Evolutionary conservation across 2,888 invertebrate species (phyloP), one percentile per base, ranked within the genome.

Genomic region (Drosophila nr. fundita): DNA sequence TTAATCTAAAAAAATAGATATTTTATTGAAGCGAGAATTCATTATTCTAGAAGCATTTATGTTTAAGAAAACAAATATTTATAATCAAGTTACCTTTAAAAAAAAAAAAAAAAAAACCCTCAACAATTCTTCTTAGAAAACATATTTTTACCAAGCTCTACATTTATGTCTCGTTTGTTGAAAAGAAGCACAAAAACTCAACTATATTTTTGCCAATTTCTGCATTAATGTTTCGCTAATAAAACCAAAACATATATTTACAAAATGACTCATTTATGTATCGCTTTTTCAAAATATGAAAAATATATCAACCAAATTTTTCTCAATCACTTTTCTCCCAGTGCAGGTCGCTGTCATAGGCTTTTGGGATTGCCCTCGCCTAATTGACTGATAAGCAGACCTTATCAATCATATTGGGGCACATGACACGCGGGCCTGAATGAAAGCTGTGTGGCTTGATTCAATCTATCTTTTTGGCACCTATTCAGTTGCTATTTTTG

Each of bases 321-420:
- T 65, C 49, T 29, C 6, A 21, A 13, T 48, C 18, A 1, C 15
- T 1, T 4, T 45, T 45, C 8, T 8, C 1, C 2, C 45, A 29
- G 36, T 55, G 54, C 36, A 27, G 13, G 50, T 32, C 21, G 29
- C 18, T 21, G 29, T 38, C 34, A 70, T 58, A n/a, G 29, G 50
- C 34, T 50, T 49, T 48, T 10, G 63, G 80, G 64, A 7, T 63
- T 69, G 70, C 70, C 80, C 64, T 54, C 55, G 13, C 10, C 40
- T 29, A 15, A 21, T 15, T 45, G 15, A 2, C 67, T 68, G 78
- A 80, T 82, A 73, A 61, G 53, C 62, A 8, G 10, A 21, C 32
- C 54, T 73, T 78, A 82, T 80, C 82, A 75, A 54, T 78, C 71
- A 68, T 71, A 21, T 24, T 27, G 32, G 29, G 52, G 42, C 61